phyloP scores from a whole-genome alignment of 37 sponge, comb jelly and placozoan species.

The Bolinopsis microptera region DNA sequence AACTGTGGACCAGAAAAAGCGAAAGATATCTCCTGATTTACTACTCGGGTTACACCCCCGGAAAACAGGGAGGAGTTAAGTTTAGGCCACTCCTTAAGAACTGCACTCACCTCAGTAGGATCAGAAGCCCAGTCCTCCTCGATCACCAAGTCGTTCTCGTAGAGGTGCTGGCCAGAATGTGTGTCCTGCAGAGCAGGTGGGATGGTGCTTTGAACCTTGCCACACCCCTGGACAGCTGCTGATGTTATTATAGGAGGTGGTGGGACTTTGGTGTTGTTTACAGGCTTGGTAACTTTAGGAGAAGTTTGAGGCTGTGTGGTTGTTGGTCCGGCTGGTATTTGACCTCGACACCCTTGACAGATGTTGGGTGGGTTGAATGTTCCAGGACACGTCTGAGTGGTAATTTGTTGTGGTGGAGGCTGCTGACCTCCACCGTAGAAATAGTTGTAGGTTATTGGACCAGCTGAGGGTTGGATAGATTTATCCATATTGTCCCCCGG shows the following conservation, averaged over 20 bases:
- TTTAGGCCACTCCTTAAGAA: not conserved
- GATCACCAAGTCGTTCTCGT: constrained; percentile 18
- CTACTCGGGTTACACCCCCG: not conserved
- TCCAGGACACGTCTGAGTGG: not conserved
- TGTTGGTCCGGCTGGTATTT: not conserved
- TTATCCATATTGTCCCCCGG: not conserved
- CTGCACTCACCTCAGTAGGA: not conserved
- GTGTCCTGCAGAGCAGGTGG: not conserved
- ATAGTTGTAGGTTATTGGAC: constrained; percentile 27
- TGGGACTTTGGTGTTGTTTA: not conserved
- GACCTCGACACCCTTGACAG: not conserved
- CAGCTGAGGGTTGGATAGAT: not conserved
- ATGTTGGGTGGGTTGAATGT: not conserved
- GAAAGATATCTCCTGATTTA: not conserved
- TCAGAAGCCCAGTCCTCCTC: not conserved
- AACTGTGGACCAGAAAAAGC: not conserved
- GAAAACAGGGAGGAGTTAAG: not conserved
- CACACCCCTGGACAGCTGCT: not conserved
- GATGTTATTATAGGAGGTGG: not conserved
- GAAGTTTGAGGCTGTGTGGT: not conserved
- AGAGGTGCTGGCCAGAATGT: not conserved
- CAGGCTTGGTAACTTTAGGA: not conserved
- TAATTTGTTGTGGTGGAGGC: not conserved
- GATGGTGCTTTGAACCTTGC: not conserved
- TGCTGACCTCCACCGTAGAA: not conserved